phyloP scores from a whole-genome alignment of 2,888 invertebrate genomes.

The Yponomeuta cagnagella region DNA sequence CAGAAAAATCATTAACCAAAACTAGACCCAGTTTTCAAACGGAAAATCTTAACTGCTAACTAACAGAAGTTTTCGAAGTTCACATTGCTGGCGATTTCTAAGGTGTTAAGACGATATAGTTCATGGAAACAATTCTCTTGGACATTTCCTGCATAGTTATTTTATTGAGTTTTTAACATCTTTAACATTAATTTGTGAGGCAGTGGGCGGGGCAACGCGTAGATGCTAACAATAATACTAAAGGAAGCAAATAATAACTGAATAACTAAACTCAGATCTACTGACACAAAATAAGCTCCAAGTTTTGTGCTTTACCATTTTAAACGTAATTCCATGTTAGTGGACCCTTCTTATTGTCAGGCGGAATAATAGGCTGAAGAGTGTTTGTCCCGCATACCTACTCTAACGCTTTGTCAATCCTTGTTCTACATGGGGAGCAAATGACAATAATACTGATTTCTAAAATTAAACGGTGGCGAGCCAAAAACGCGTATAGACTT shows the following conservation, averaged over 20 bases:
- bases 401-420: neutral
- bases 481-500: neutral
- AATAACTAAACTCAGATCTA: conserved; percentile 12
- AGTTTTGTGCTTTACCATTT: neutral
- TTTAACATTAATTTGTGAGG: conserved; percentile 10
- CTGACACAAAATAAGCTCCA: conserved; percentile 11
- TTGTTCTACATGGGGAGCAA: neutral
- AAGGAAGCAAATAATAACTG: conserved; percentile 4
- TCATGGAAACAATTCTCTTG: neutral
- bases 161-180: neutral
- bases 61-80: too few relatives aligned
- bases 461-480: neutral
- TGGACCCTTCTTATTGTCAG: conserved; percentile 11
- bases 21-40: too few relatives aligned
- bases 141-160: neutral
- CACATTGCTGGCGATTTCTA: too few relatives aligned
- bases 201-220: conserved; percentile 11
- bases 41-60: too few relatives aligned
- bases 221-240: conserved; percentile 9
- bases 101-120: too few relatives aligned
- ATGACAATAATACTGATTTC: conserved; percentile 7
- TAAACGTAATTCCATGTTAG: conserved; percentile 2
- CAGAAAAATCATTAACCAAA: too few relatives aligned
- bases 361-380: conserved; percentile 8
- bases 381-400: neutral